These are phyloP conservation scores for Manacus vitellinus DNA, from an alignment of 2,113 vertebrate genomes.

Conservation along the genomic window DNA sequence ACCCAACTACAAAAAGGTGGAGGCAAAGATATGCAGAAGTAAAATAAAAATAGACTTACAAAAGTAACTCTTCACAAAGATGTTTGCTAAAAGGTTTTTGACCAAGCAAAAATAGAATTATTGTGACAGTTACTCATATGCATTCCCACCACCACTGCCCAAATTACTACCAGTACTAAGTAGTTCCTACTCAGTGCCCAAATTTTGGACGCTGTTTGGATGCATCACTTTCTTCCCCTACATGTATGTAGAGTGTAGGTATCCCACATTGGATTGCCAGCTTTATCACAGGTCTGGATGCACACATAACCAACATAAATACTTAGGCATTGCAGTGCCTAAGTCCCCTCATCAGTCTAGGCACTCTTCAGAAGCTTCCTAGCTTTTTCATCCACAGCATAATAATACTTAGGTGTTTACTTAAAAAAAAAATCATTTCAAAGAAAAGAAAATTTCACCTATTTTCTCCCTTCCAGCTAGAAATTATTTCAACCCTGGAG, in stretches of 20 bases:
- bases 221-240: neutral
- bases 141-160: neutral
- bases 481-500: neutral
- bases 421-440: neutral
- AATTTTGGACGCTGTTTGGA: neutral
- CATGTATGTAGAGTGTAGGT: neutral
- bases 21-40: neutral
- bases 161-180: neutral
- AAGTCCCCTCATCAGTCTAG: neutral
- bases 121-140: neutral
- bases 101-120: neutral
- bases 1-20: neutral
- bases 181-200: neutral
- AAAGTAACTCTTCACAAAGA: neutral
- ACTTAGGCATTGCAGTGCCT: neutral
- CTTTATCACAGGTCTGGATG: neutral
- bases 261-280: neutral
- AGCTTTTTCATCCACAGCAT: neutral
- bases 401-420: neutral
- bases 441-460: neutral
- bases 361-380: neutral
- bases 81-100: neutral
- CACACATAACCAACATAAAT: neutral
- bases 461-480: neutral
- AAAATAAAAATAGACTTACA: neutral